These are phyloP conservation scores for Anser cygnoides DNA, from an alignment of 2,113 vertebrate species.

Conservation along the genomic window DNA sequence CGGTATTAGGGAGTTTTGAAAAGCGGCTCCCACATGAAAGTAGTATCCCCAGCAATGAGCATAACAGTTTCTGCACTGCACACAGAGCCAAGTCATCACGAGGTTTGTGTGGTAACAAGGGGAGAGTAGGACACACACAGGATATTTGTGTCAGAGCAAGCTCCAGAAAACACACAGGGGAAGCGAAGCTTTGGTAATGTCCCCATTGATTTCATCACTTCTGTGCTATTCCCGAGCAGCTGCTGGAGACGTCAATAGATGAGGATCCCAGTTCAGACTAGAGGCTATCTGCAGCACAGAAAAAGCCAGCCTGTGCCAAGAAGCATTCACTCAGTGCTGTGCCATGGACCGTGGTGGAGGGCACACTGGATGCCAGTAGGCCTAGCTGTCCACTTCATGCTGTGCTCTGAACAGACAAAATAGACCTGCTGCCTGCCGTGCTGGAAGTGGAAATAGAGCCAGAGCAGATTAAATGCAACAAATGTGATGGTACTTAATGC, in stretches of 20 bases:
- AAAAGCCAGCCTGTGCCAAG: neutral
- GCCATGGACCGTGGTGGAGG: neutral
- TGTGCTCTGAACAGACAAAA: neutral
- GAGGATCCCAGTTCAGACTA: neutral
- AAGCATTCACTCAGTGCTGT: neutral
- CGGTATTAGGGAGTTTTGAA: neutral
- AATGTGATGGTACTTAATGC: neutral
- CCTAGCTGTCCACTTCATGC: neutral
- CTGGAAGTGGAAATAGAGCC: neutral
- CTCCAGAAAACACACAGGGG: slow-evolving; percentile 15
- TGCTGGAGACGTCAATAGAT: neutral
- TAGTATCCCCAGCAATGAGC: neutral
- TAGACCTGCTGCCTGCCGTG: neutral
- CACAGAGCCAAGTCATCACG: slow-evolving; percentile 30
- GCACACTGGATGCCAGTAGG: fast-evolving
- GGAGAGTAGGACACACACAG: neutral
- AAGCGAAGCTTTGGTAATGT: slow-evolving; percentile 19
- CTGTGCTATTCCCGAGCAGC: neutral
- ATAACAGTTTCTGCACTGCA: neutral
- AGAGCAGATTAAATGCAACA: neutral
- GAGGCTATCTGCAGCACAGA: neutral
- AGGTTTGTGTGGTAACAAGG: slow-evolving; percentile 38
- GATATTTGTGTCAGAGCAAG: slow-evolving; percentile 12
- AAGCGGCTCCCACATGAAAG: slow-evolving; percentile 44
- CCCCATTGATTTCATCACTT: neutral